These are phyloP conservation scores for Heteromyza rotundicornis DNA, from an alignment of 2,888 invertebrate genomes.

Conservation along the genomic window DNA sequence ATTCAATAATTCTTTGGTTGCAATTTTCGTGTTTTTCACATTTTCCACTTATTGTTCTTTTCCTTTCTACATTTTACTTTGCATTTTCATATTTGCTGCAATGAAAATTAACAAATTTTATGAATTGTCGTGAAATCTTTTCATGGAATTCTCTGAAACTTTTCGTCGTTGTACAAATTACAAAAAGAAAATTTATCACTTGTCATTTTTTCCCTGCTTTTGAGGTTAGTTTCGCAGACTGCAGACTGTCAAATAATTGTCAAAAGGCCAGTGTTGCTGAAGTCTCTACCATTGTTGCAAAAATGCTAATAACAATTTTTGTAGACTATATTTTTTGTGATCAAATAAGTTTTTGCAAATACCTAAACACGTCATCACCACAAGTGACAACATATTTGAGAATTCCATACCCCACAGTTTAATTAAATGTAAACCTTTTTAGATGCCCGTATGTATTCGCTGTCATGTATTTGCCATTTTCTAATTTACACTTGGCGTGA, in stretches of 20 bases:
- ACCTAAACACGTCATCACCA: too few species aligned
- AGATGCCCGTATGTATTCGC: too few species aligned
- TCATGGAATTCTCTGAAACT: slow-evolving; percentile 29
- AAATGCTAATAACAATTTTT: too few species aligned
- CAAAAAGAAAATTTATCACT: slow-evolving; percentile 50
- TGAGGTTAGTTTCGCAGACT: slow-evolving; percentile 16
- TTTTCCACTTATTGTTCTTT: not conserved
- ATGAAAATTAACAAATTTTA: not conserved
- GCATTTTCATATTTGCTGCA: not conserved
- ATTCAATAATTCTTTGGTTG: not conserved
- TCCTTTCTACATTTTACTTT: not conserved
- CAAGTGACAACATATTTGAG: too few species aligned
- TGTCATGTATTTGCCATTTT: too few species aligned
- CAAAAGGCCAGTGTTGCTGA: slow-evolving; percentile 5
- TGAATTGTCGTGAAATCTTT: too few species aligned
- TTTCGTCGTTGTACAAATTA: slow-evolving; percentile 26
- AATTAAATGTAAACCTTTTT: too few species aligned
- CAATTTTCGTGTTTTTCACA: slow-evolving; percentile 9
- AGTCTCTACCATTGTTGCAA: too few species aligned
- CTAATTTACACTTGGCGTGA: too few species aligned
- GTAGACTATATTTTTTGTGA: too few species aligned
- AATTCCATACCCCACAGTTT: too few species aligned
- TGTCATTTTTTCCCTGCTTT: slow-evolving; percentile 44
- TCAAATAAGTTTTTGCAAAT: too few species aligned
- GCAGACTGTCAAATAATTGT: slow-evolving; percentile 15